These are phyloP conservation scores for Brachylomia viminalis DNA, from an alignment of 2,888 invertebrate genomes.

Conservation along the genomic window DNA sequence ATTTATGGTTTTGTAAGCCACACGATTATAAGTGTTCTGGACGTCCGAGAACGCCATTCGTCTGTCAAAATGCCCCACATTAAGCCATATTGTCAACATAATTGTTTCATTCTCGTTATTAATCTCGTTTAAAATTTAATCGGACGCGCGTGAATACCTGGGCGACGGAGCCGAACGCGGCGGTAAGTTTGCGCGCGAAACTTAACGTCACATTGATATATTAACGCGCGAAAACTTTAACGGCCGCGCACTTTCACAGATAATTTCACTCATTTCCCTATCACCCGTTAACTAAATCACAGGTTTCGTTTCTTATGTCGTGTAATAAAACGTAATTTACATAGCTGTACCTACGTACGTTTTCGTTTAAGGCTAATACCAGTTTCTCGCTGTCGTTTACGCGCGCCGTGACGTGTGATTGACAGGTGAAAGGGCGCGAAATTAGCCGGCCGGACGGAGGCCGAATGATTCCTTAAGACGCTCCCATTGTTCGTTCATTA, in stretches of 20 bases:
- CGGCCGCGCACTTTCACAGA: constrained; percentile 74
- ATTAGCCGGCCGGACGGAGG: constrained; percentile 80
- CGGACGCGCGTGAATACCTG: constrained; percentile 65
- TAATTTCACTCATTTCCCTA: constrained; percentile 73
- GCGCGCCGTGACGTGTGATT: constrained; percentile 84
- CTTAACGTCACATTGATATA: constrained; percentile 80
- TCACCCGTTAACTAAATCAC: constrained; percentile 77
- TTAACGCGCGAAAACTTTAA: constrained; percentile 82
- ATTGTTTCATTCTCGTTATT: constrained; percentile 77
- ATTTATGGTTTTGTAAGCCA: constrained; percentile 64
- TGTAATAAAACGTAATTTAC: constrained; percentile 70
- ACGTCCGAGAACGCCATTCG: constrained; percentile 59
- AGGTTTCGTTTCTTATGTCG: constrained; percentile 78
- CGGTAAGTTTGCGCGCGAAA: constrained; percentile 73
- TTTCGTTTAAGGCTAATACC: constrained; percentile 69
- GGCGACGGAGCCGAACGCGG: constrained; percentile 64
- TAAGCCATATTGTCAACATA: constrained; percentile 78
- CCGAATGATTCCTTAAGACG: constrained; percentile 65
- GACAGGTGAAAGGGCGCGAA: constrained; percentile 89
- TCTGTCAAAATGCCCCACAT: constrained; percentile 69
- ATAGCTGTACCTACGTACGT: constrained; percentile 66
- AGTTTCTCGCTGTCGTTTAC: constrained; percentile 79
- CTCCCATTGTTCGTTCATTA: constrained; percentile 73
- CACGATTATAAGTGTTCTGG: constrained; percentile 57
- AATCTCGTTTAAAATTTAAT: constrained; percentile 76